A percentile compares a stretch with the other conserved stretches of the same genome.
Conservation (phyloP, 2,113 vertebrate genomes). For the Cryptomyrus ogoouensis region DNA sequence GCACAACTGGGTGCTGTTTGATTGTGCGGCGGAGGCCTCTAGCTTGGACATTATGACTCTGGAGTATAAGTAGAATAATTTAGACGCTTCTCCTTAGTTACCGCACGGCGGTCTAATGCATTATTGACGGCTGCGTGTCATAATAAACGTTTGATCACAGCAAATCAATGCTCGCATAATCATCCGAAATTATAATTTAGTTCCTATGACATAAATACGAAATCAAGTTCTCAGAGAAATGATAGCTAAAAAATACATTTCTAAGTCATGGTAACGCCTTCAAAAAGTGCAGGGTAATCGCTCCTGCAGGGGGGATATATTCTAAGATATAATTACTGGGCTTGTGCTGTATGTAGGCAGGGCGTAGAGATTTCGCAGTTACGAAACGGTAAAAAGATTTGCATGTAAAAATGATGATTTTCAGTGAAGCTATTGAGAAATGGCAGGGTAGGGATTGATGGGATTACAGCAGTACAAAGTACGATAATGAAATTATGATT, state of each 20-base stretch:
- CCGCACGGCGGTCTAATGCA: not conserved
- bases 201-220: not conserved
- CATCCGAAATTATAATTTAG: not conserved
- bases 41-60: not conserved
- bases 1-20: not conserved
- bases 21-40: not conserved
- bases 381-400: not conserved
- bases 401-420: not conserved
- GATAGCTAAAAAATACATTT: not conserved
- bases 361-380: not conserved
- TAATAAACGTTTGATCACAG: not conserved
- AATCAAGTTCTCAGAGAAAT: not conserved
- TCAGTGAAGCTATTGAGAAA: not conserved
- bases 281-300: not conserved
- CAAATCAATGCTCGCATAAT: not conserved
- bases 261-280: not conserved
- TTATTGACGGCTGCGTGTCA: not conserved
- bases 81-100: not conserved
- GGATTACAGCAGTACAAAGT: not conserved
- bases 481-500: not conserved
- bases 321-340: not conserved
- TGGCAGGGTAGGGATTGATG: not conserved
- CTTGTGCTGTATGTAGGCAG: not conserved
- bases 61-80: not conserved
- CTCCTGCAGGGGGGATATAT: not conserved